These are phyloP conservation scores for Parnassius glacialis DNA, from an alignment of 2,888 invertebrate species.

Conservation along the genomic window DNA sequence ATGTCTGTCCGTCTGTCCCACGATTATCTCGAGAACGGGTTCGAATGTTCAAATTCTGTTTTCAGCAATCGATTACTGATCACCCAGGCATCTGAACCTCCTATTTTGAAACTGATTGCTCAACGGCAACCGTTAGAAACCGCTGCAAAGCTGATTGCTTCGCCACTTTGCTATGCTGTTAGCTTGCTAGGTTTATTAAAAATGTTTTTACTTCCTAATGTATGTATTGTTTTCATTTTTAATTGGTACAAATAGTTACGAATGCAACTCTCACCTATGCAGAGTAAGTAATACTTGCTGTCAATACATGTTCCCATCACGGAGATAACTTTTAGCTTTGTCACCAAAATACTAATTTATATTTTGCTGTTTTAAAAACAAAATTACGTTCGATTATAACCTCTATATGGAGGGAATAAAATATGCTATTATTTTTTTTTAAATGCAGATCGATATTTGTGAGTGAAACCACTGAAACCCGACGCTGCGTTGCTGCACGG, in stretches of 20 bases:
- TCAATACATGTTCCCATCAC: constrained; percentile 55
- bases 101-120: too few species aligned
- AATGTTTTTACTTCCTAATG: too few species aligned
- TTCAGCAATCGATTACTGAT: too few species aligned
- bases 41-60: too few species aligned
- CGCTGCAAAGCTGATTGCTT: too few species aligned
- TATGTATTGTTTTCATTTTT: too few species aligned
- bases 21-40: too few species aligned
- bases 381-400: constrained; percentile 27
- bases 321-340: constrained; percentile 47
- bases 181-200: too few species aligned
- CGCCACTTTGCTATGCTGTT: too few species aligned
- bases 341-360: constrained; percentile 42
- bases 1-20: too few species aligned
- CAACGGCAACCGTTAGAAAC: too few species aligned
- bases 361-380: constrained; percentile 17
- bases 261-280: constrained; percentile 18
- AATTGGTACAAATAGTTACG: not conserved
- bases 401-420: constrained; percentile 26
- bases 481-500: constrained; percentile 41
- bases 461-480: constrained; percentile 58
- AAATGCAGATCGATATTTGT: constrained; percentile 28
- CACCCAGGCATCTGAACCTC: too few species aligned
- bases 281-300: constrained; percentile 38
- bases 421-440: constrained; percentile 22